Percentiles rank a stretch among this genome's conserved stretches.
phyloP scores from a whole-genome alignment of 2,888 invertebrate species.

The Saturnia pavonia region DNA sequence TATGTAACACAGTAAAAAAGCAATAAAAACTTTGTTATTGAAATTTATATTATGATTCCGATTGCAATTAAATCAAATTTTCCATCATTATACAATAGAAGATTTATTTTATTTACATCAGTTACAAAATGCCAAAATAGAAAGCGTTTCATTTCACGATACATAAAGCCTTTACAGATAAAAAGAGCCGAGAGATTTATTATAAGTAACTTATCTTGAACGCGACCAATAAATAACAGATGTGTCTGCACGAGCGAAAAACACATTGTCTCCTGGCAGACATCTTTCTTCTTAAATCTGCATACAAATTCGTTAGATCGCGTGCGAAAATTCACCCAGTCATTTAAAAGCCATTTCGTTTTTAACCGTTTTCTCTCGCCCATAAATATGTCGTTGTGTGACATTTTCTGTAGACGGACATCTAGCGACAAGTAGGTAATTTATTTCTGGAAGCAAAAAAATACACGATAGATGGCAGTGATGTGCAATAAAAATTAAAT shows the following conservation, averaged over 20 bases:
- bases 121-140: slow-evolving; percentile 27
- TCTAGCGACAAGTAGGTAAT: slow-evolving; percentile 46
- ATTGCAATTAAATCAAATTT: neutral
- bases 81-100: neutral
- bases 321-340: slow-evolving; percentile 73
- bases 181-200: slow-evolving; percentile 44
- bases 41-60: too few species aligned
- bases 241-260: slow-evolving; percentile 66
- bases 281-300: slow-evolving; percentile 74
- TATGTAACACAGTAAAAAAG: too few species aligned
- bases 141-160: slow-evolving; percentile 37
- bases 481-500: slow-evolving; percentile 35
- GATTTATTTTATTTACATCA: neutral
- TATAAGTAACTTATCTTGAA: slow-evolving; percentile 47
- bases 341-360: slow-evolving; percentile 78
- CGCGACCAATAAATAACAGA: slow-evolving; percentile 62
- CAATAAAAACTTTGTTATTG: too few species aligned
- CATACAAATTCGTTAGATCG: slow-evolving; percentile 77
- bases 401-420: slow-evolving; percentile 57
- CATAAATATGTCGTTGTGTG: slow-evolving; percentile 69
- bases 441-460: slow-evolving; percentile 39
- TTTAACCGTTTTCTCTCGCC: slow-evolving; percentile 69
- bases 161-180: slow-evolving; percentile 34
- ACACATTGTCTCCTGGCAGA: slow-evolving; percentile 64
- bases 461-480: slow-evolving; percentile 57